Base-by-base conservation (phyloP, 2,113 vertebrate species). In the Oncorhynchus tshawytscha region DNA sequence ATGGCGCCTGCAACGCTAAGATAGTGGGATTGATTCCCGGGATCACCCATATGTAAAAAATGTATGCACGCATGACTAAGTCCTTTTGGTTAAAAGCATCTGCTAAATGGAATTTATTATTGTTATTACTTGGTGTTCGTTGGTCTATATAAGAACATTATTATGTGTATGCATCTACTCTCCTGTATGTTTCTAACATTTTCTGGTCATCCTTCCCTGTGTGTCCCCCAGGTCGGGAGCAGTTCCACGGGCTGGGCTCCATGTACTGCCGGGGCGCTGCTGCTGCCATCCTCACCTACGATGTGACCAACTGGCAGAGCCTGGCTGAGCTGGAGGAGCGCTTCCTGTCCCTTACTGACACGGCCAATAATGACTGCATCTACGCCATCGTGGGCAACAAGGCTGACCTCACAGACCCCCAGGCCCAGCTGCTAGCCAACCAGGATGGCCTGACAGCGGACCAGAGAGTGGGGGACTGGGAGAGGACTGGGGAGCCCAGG, bases 191-290 rank as follows among this genome's bases (percentile, higher is more conserved):
- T 15, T 65, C 0, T 74, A 12, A 39, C 1, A 6, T 64, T 24
- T n/a, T 39, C 13, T 31, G 27, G 51, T 34, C 39, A 39, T 39
- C 8, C 39, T 39, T 39, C 25, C 22, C 20, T 74, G 25, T 76
- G 16, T 59, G 16, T 7, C 67, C 81, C 51, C 75, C 92, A 99
- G 98, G 98, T 76, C 92, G 97, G 8, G 97, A 99, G 79, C 97
- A 98, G 91, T 99, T 99, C 82, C 98, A 99, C 0, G 97, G 98
- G 20, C 90, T 99, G 16, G 98, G 98, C 57, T 99, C 98, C 2
- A 95, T 99, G 98, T 99, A 99, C 91, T 99, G 98, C 79, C 90
- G 97, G 13, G 95, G 96, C 0, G 98, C 98, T 0, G 92, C 94
- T 0, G 98, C 96, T 0, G 86, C 99, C 89, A 95, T 99, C 87